phyloP scores from a whole-genome alignment of 2,113 vertebrate species.

The Clarias macrocephalus region DNA sequence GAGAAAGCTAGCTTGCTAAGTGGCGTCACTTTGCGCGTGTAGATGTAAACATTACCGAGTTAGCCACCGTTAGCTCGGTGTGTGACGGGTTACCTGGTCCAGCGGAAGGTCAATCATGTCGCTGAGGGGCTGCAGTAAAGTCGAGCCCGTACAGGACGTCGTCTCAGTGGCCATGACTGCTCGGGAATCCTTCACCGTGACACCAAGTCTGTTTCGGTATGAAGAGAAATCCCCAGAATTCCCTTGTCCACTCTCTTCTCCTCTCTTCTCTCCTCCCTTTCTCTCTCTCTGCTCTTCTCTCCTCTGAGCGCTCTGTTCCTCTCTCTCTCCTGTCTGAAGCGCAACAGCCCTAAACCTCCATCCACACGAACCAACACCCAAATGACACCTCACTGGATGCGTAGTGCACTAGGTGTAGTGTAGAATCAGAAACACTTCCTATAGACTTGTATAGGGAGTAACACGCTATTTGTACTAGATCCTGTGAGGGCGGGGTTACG shows the following conservation, averaged over 20 bases:
- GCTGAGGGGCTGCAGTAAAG: conserved; percentile 90
- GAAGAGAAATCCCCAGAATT: conserved; percentile 28
- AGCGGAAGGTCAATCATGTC: conserved; percentile 87
- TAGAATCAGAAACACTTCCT: too few relatives aligned
- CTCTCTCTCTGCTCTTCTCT: conserved; percentile 26
- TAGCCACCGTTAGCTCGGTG: neutral
- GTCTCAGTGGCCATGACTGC: conserved; percentile 80
- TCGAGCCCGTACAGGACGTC: conserved; percentile 86
- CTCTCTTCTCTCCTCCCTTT: conserved; percentile 28
- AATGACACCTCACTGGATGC: accelerated
- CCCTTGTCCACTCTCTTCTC: conserved; percentile 31
- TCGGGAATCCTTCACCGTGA: conserved; percentile 47
- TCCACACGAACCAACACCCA: conserved; percentile 7
- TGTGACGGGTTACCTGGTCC: conserved; percentile 82
- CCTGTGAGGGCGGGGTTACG: conserved; percentile 55
- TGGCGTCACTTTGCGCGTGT: too few relatives aligned
- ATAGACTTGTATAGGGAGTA: neutral
- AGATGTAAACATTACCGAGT: neutral
- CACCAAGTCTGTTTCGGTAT: conserved; percentile 34
- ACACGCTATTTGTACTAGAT: neutral
- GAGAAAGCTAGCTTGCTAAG: neutral
- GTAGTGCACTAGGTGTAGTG: neutral
- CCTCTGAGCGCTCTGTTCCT: conserved; percentile 44
- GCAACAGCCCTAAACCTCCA: conserved; percentile 48
- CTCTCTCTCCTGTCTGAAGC: neutral